Evolutionary conservation across 1,140 invertebrate species (phyloP), one percentile per base, ranked within the genome.

Genomic region (Pseudomyrmex concolor): DNA sequence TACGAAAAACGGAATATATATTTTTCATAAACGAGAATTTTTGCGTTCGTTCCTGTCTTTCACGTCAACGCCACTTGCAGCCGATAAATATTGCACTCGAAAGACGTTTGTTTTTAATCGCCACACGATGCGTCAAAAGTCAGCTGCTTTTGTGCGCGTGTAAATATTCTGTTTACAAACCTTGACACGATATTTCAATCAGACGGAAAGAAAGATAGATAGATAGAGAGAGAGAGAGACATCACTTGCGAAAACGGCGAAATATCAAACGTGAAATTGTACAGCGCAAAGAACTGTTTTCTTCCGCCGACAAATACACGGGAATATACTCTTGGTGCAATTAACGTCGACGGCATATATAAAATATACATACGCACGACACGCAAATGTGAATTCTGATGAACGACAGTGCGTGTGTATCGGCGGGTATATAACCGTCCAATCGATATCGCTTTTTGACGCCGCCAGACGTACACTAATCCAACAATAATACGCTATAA

Each of bases 381-480:
- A 34, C 15, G 51, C 64, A 78, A 70, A 64, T 34, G 73, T n/a
- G 64, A 78, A 59, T 68, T 80, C 34, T 5, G 34, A 17, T 50
- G 59, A 70, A 70, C 54, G 66, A 59, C 48, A 34, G 22, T 34
- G 34, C 5, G 34, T 34, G 34, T 7, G 5, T 59, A 71, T 59
- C 22, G 54, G 54, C 25, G 8, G 15, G 43, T 7, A 34, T 34
- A 34, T 34, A 34, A 57, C 13, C 13, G n/a, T 59, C 7, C 10
- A n/a, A 59, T 80, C 76, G 76, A 80, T 71, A 71, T 80, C 22
- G 76, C 43, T 80, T 71, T 71, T 71, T 70, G 54, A 80, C 66
- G 43, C 51, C 19, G 43, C 54, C 64, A 70, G 54, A 78, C 64
- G 54, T 78, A 70, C 54, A 70, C 54, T 70, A 70, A 78, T 78